Conservation (phyloP, 2,797 vertebrate genomes). For the Ambastaia sidthimunki region DNA sequence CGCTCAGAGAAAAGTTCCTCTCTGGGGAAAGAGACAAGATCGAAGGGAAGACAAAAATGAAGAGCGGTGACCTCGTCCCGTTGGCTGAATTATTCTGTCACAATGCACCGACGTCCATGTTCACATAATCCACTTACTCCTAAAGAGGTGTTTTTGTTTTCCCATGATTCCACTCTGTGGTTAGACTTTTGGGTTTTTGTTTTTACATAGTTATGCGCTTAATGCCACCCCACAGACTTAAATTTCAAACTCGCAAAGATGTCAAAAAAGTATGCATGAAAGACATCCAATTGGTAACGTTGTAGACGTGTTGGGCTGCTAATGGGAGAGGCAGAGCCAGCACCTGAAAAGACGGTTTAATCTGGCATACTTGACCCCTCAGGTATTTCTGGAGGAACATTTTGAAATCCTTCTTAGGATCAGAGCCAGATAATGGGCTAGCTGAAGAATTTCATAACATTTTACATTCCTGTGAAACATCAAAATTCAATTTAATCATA, state of each 20-base stretch:
- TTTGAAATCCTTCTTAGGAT: conserved; percentile 19
- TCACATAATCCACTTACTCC: conserved; percentile 53
- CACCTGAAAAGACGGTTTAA: conserved; percentile 24
- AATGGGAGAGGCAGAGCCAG: conserved; percentile 35
- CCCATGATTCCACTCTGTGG: conserved; percentile 11
- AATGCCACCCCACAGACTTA: conserved; percentile 30
- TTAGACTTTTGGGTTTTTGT: conserved; percentile 35
- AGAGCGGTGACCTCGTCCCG: conserved; percentile 40
- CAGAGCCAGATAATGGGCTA: conserved; percentile 34
- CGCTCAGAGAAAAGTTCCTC: conserved; percentile 42
- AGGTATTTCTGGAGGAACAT: conserved; percentile 29
- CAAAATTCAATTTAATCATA: background rate
- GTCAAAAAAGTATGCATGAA: conserved; percentile 54
- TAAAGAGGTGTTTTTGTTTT: conserved; percentile 53
- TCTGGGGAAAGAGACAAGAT: conserved; percentile 25
- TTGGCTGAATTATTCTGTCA: conserved; percentile 21
- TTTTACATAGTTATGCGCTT: conserved; percentile 42
- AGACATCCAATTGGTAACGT: conserved; percentile 39
- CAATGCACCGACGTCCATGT: conserved; percentile 28
- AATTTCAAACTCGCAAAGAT: conserved; percentile 51
- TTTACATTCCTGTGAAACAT: conserved; percentile 32
- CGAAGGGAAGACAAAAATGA: conserved; percentile 1
- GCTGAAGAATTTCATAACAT: conserved; percentile 28
- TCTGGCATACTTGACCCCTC: conserved; percentile 26
- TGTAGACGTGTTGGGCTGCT: conserved; percentile 38